These are phyloP conservation scores for Apoderus coryli DNA, from an alignment of 2,888 invertebrate species.

Conservation along the genomic window DNA sequence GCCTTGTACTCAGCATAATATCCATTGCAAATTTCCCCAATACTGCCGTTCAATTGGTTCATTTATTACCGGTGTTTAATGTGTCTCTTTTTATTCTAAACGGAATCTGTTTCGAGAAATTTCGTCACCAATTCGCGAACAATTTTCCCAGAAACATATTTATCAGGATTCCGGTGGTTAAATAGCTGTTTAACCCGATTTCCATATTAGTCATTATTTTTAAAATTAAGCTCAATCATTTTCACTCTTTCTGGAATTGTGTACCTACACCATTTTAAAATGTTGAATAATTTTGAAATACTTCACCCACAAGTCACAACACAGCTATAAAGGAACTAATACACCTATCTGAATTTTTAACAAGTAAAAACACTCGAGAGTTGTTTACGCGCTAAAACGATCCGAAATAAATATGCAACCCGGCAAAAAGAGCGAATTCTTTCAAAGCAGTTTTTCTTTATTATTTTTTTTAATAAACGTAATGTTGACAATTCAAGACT, in stretches of 20 bases:
- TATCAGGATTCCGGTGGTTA: conserved; percentile 8
- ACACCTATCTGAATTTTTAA: not conserved
- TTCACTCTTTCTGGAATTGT: conserved; percentile 1
- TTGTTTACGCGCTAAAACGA: conserved; percentile 1
- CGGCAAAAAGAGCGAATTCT: conserved; percentile 1
- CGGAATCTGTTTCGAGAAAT: conserved; percentile 14
- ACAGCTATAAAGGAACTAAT: not conserved
- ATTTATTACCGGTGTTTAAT: conserved; percentile 10
- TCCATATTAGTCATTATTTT: not conserved
- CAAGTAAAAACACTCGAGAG: not conserved
- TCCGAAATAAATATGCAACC: not conserved
- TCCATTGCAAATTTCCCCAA: conserved; percentile 14
- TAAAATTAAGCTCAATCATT: conserved; percentile 1
- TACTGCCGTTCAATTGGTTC: conserved; percentile 13
- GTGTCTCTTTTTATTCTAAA: conserved; percentile 14
- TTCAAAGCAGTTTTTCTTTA: not conserved
- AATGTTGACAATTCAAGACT: not conserved
- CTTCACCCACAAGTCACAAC: too few species aligned
- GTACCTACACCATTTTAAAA: not conserved
- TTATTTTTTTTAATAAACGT: not conserved
- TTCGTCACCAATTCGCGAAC: conserved; percentile 14
- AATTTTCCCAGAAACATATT: conserved; percentile 7
- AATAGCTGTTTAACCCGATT: conserved; percentile 6
- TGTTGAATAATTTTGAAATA: conserved; percentile 1
- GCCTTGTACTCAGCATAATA: conserved; percentile 12